These are phyloP conservation scores for Cochlearius cochlearius DNA, from an alignment of 2,113 vertebrate species.

Conservation along the genomic window DNA sequence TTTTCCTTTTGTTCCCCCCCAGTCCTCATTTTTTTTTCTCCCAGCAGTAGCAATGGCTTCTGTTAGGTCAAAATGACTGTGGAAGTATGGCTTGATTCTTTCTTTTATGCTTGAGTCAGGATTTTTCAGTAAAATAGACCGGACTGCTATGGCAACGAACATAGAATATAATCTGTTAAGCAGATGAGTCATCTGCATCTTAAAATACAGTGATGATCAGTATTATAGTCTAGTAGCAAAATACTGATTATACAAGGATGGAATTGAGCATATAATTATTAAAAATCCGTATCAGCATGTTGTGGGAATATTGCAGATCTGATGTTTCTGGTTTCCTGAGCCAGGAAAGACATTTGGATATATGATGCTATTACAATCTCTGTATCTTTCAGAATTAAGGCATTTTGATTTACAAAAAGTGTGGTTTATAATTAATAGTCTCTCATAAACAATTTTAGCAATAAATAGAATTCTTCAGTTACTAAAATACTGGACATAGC, in stretches of 20 bases:
- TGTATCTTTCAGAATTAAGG: background rate
- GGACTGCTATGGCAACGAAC: background rate
- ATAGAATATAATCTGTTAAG: background rate
- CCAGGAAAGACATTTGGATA: background rate
- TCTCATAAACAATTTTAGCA: background rate
- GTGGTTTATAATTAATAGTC: background rate
- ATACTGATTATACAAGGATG: background rate
- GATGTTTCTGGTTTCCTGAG: background rate
- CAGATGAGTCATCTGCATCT: conserved; percentile 41
- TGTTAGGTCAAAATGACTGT: background rate
- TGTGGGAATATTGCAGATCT: background rate
- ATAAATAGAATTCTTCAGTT: background rate
- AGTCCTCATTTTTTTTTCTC: background rate
- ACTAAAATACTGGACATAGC: background rate
- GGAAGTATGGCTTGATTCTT: background rate
- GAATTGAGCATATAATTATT: conserved; percentile 20
- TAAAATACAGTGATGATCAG: conserved; percentile 12
- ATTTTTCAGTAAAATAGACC: conserved; percentile 3
- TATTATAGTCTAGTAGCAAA: conserved; percentile 2
- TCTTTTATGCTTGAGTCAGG: background rate
- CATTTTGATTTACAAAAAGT: background rate
- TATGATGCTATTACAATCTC: background rate
- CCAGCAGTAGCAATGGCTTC: background rate
- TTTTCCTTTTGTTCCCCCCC: background rate
- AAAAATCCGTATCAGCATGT: background rate